Base-by-base conservation (phyloP, 2,888 invertebrate species). In the Platypus cylindrus region DNA sequence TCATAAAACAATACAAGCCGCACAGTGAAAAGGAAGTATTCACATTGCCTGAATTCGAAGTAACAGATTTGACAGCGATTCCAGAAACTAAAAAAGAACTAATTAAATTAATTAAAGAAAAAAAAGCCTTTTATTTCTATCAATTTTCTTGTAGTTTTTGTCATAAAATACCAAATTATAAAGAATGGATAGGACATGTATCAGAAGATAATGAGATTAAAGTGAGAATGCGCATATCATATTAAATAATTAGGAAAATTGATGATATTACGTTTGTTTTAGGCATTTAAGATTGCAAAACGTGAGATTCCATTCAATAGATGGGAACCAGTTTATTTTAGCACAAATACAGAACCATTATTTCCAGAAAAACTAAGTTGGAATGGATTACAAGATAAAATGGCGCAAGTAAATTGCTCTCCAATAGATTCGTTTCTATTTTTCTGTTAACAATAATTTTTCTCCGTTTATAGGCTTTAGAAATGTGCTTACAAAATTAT, bases 241-340 rank as follows among this genome's bases (percentile, higher is more conserved):
- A 20, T 7, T 20, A 20, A 7, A 17, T 30, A 17, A 17, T 3
- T 11, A 3, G 8, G 11, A 8, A n/a, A 7, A 18, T 30, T 14
- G 3, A 3, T 12, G 18, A 8, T 30, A 5, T 24, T 22, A 15
- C 2, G 8, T 37, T 38, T 14, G 14, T 58, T 59, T 7, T 60
- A 75, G 71, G 75, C 79, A 0, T 66, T 78, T 58, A 54, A 76
- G 48, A 68, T 75, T 3, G 74, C 77, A 0, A 70, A 68, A 46
- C 63, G 82, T 24, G 78, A 80, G 56, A 74, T 73, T 56, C 81
- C 81, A 0, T 77, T 74, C 60, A 75, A 81, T 47, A 66, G 80
- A 48, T 83, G 83, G 83, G 83, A 84, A 59, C 84, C 84, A 0
- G 68, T 84, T 12, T 84, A 77, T 59, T 80, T 84, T 46, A 81